phyloP scores from a whole-genome alignment of 2,888 invertebrate species.

The Timandra comae region DNA sequence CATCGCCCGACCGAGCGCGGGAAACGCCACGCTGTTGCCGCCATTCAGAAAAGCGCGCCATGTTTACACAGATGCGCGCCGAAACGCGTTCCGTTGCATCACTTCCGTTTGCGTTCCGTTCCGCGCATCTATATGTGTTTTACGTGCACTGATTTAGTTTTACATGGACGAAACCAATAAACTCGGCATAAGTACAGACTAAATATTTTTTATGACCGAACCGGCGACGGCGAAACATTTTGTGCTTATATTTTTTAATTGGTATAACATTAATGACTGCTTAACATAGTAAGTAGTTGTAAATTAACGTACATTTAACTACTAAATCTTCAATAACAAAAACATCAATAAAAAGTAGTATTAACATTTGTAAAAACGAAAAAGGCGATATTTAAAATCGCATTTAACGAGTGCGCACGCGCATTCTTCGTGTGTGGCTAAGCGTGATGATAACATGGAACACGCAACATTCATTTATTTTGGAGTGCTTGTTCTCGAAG shows the following conservation, averaged over 20 bases:
- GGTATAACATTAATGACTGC: too few relatives aligned
- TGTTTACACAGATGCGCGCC: conserved; percentile 76
- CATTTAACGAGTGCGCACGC: conserved; percentile 27
- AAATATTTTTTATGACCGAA: too few relatives aligned
- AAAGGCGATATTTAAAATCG: conserved; percentile 19
- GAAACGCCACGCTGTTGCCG: conserved; percentile 58
- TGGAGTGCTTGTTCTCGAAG: neutral
- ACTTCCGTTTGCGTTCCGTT: conserved; percentile 73
- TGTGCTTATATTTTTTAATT: too few relatives aligned
- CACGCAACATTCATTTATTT: conserved; percentile 33
- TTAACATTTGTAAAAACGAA: too few relatives aligned
- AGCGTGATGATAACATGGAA: conserved; percentile 38
- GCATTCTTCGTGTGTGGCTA: conserved; percentile 28
- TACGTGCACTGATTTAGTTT: conserved; percentile 52
- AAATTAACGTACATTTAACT: conserved; percentile 14
- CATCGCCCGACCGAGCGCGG: conserved; percentile 68
- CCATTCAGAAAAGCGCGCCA: conserved; percentile 73
- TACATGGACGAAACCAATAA: conserved; percentile 26
- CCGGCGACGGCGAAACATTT: too few relatives aligned
- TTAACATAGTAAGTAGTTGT: too few relatives aligned
- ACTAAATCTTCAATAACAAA: too few relatives aligned
- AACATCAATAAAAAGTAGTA: too few relatives aligned
- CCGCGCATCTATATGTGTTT: conserved; percentile 49
- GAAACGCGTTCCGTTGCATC: conserved; percentile 72
- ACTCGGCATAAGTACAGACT: too few relatives aligned